These are phyloP conservation scores for Pollimyrus isidori DNA, from an alignment of 2,113 vertebrate species.

Conservation along the genomic window DNA sequence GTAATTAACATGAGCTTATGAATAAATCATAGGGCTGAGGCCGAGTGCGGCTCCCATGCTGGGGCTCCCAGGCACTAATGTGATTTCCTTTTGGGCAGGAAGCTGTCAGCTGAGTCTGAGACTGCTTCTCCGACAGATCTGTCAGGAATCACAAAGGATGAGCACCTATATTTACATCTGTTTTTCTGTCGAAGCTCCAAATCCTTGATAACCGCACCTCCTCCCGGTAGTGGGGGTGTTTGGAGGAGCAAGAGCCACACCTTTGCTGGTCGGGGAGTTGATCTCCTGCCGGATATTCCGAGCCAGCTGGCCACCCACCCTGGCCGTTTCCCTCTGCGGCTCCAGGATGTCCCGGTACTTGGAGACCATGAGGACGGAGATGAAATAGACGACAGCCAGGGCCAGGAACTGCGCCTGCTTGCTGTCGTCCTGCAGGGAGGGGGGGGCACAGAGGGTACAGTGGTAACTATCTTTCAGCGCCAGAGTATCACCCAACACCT, in stretches of 20 bases:
- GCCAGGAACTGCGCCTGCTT: constrained; percentile 97
- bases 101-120: constrained; percentile 16
- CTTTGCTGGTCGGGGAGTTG: constrained; percentile 98
- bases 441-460: constrained; percentile 24
- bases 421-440: constrained; percentile 78
- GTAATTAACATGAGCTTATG: constrained; percentile 50
- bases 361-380: constrained; percentile 97
- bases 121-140: not conserved
- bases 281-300: constrained; percentile 96
- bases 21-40: constrained; percentile 43
- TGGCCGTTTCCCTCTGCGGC: constrained; percentile 86
- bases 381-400: constrained; percentile 96
- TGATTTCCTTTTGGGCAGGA: constrained; percentile 26
- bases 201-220: not conserved
- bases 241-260: constrained; percentile 43
- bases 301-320: constrained; percentile 82
- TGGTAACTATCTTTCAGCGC: not conserved
- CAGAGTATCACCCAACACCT: not conserved
- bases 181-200: not conserved
- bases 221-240: not conserved
- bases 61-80: not conserved
- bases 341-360: constrained; percentile 98
- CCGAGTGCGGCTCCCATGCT: constrained; percentile 30
- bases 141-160: not conserved
- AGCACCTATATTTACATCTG: not conserved